A percentile compares a stretch with the other conserved stretches of the same genome.
Conservation (phyloP, 1,140 invertebrate species). For the Harlomillsia oculata region DNA sequence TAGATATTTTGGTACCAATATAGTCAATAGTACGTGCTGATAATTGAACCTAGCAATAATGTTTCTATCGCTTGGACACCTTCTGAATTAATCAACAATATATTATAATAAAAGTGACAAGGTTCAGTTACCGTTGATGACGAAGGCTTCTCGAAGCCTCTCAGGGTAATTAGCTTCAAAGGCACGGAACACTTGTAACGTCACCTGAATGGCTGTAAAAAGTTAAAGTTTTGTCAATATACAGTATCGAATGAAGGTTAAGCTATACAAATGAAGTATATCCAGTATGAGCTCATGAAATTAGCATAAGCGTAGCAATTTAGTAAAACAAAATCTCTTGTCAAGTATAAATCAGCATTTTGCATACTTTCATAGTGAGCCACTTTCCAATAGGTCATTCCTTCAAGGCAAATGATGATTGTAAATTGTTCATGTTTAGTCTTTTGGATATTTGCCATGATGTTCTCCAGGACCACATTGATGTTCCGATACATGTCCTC, state of each 20-base stretch:
- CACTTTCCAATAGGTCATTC: slow-evolving; percentile 20
- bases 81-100: background rate
- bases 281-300: no score
- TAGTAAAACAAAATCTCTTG: no score
- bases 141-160: slow-evolving; percentile 11
- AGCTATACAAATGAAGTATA: no score
- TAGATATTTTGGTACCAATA: no score
- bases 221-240: background rate
- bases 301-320: no score
- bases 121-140: slow-evolving; percentile 19
- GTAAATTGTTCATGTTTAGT: slow-evolving; percentile 15
- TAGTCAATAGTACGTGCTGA: no score
- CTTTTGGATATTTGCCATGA: background rate
- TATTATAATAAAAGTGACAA: background rate
- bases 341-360: no score
- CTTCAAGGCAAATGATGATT: slow-evolving; percentile 10
- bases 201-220: slow-evolving; percentile 20
- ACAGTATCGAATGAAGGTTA: no score
- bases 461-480: slow-evolving; percentile 10
- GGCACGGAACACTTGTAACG: slow-evolving; percentile 8
- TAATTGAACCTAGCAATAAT: no score
- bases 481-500: slow-evolving; percentile 14
- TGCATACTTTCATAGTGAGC: slow-evolving; percentile 25
- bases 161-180: slow-evolving; percentile 22
- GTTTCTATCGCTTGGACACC: no score